These are phyloP conservation scores for Lophotis ruficrista DNA, from an alignment of 2,113 vertebrate genomes.

Conservation along the genomic window DNA sequence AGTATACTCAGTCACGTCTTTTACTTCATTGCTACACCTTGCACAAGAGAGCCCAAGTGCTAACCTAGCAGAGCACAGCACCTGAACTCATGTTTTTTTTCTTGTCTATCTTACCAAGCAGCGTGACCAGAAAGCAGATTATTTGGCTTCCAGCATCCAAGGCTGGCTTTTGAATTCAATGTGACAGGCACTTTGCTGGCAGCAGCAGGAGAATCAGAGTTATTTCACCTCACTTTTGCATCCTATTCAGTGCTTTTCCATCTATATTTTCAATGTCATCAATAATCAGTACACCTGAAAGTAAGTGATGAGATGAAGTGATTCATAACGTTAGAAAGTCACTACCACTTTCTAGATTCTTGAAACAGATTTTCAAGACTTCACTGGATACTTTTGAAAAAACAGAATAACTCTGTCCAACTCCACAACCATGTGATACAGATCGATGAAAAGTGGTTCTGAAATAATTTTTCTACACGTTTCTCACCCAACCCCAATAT, in stretches of 20 bases:
- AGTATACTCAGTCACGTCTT: background rate
- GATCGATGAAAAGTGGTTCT: background rate
- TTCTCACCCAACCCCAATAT: background rate
- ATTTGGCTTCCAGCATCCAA: background rate
- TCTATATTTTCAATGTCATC: background rate
- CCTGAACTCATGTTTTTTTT: background rate
- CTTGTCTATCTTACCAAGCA: slow-evolving; percentile 35
- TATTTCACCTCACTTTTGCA: background rate
- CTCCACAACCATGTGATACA: background rate
- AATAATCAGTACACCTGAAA: background rate
- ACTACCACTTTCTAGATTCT: background rate
- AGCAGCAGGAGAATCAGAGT: background rate
- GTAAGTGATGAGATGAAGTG: background rate
- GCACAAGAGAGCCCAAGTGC: background rate
- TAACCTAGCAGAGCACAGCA: background rate
- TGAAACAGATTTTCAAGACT: background rate
- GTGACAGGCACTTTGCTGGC: background rate
- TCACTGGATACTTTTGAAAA: background rate
- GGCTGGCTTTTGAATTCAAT: background rate
- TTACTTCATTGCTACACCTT: slow-evolving; percentile 51
- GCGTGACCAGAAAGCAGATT: background rate
- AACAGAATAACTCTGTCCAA: background rate
- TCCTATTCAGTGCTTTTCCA: background rate
- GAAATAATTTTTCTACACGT: background rate
- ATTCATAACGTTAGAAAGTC: background rate